A percentile compares a stretch with the other conserved stretches of the same genome.
These are phyloP conservation scores for Strigamia maritima DNA, from an alignment of 2,888 invertebrate species.

Conservation along the genomic window DNA sequence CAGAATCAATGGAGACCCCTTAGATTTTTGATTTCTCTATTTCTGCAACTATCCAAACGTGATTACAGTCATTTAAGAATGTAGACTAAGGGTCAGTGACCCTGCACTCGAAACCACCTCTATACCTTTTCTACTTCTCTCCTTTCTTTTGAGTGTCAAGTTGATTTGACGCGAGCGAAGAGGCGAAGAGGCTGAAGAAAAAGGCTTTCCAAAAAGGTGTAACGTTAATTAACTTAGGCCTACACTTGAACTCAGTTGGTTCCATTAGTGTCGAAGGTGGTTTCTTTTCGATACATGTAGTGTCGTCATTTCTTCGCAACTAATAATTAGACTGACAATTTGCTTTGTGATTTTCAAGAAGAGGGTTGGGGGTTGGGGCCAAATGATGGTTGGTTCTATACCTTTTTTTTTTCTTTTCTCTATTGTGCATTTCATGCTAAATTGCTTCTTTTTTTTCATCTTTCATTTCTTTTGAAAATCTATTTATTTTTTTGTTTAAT, in stretches of 20 bases:
- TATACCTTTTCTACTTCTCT: neutral
- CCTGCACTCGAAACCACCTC: neutral
- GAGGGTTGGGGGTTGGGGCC: no score
- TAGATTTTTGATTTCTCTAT: neutral
- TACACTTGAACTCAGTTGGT: neutral
- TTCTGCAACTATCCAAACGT: neutral
- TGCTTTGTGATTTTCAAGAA: slow-evolving; percentile 15
- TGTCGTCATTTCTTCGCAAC: neutral
- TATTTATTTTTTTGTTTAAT: no score
- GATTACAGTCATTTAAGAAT: slow-evolving; percentile 23
- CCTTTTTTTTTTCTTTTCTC: neutral
- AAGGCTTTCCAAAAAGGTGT: neutral
- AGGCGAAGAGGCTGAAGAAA: no score
- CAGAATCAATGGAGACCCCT: neutral
- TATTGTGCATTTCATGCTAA: slow-evolving; percentile 16
- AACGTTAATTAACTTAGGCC: slow-evolving; percentile 12
- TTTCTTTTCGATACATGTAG: neutral
- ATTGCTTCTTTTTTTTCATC: neutral
- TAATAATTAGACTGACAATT: neutral
- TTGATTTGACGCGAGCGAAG: slow-evolving; percentile 23
- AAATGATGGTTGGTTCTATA: neutral
- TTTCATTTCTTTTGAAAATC: no score
- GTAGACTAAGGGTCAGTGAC: neutral
- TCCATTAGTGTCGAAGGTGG: neutral
- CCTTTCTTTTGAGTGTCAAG: neutral